phyloP scores from a whole-genome alignment of 1,140 invertebrate genomes.

The Heliconius hermathena region DNA sequence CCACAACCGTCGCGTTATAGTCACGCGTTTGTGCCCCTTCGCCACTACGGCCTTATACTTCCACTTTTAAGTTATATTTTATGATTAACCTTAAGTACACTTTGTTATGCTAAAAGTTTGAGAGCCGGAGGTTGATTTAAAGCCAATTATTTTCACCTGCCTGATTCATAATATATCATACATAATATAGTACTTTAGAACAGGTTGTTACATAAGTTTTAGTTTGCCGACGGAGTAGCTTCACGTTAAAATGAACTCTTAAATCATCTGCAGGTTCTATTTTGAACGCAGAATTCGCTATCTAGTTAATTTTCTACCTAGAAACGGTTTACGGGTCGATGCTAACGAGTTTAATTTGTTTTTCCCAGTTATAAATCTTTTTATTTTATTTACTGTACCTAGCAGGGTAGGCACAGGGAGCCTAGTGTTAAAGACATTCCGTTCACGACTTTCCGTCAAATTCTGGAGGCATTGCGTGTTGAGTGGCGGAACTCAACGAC shows the following conservation, averaged over 20 bases:
- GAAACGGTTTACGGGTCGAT: slow-evolving; percentile 8
- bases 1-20: no score
- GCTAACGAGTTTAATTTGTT: slow-evolving; percentile 6
- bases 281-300: slow-evolving; percentile 33
- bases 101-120: slow-evolving; percentile 37
- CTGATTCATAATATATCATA: slow-evolving; percentile 37
- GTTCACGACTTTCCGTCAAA: no score
- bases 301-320: slow-evolving; percentile 34
- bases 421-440: no score
- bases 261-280: slow-evolving; percentile 44
- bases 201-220: slow-evolving; percentile 35
- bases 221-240: slow-evolving; percentile 43
- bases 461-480: no score
- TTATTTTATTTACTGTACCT: no score
- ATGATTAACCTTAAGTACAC: slow-evolving; percentile 30
- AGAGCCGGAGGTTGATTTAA: slow-evolving; percentile 33
- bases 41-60: neutral
- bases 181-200: slow-evolving; percentile 25
- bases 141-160: slow-evolving; percentile 40
- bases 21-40: no score
- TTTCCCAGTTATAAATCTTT: neutral
- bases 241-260: slow-evolving; percentile 46
- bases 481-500: no score
- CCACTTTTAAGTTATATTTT: slow-evolving; percentile 26
- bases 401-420: no score